phyloP scores from a whole-genome alignment of 1,140 invertebrate species.

The Adelges cooleyi region DNA sequence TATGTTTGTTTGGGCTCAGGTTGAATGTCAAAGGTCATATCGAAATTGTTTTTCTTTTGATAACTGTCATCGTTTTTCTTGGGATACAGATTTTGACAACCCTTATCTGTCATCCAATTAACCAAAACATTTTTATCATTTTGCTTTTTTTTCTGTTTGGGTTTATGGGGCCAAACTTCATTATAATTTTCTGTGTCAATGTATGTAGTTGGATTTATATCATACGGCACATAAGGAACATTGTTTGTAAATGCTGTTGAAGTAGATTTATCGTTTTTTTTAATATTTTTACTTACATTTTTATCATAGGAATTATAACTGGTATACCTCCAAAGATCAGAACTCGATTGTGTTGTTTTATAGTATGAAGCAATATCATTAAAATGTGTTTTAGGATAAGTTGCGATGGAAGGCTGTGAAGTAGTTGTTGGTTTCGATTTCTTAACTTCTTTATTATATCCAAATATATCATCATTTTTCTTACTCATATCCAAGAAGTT shows the following conservation, averaged over 20 bases:
- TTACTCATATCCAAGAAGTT: background rate
- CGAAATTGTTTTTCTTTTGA: constrained; percentile 22
- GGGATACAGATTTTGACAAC: constrained; percentile 7
- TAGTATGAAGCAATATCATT: constrained; percentile 26
- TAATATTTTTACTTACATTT: constrained; percentile 28
- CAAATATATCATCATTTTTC: constrained; percentile 8
- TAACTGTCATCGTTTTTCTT: constrained; percentile 12
- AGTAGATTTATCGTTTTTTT: constrained; percentile 30
- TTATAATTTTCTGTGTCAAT: constrained; percentile 21
- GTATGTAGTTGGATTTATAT: constrained; percentile 23
- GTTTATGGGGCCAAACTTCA: constrained; percentile 18
- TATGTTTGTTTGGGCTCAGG: constrained; percentile 20
- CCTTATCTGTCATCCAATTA: constrained; percentile 26
- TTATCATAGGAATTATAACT: constrained; percentile 28
- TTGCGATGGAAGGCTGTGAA: constrained; percentile 7
- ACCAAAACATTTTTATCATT: constrained; percentile 17
- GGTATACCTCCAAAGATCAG: constrained; percentile 15
- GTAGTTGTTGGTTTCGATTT: constrained; percentile 10
- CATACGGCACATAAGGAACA: constrained; percentile 31
- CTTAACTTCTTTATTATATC: constrained; percentile 20
- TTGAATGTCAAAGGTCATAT: constrained; percentile 18
- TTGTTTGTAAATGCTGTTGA: constrained; percentile 34
- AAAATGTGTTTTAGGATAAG: constrained; percentile 1
- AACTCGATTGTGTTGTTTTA: constrained; percentile 13
- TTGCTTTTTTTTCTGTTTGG: constrained; percentile 23